Percentiles rank a stretch among this genome's conserved stretches.
phyloP scores from a whole-genome alignment of 2,888 invertebrate genomes.

The Poecilobothrus nobilitatus region DNA sequence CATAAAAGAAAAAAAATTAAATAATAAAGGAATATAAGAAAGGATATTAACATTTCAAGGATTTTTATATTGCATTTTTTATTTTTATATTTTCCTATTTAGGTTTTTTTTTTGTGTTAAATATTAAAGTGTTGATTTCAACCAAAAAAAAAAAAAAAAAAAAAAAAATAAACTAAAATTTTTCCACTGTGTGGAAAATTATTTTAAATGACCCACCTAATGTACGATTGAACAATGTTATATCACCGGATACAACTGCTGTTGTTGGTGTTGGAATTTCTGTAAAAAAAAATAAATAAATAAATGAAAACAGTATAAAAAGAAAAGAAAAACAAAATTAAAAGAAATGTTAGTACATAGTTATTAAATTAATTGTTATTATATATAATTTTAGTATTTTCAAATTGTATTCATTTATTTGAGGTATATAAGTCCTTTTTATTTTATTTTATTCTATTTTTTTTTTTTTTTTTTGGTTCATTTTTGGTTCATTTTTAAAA shows the following conservation, averaged over 20 bases:
- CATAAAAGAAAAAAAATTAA: too few species aligned
- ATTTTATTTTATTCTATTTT: too few species aligned
- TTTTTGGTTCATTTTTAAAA: too few species aligned
- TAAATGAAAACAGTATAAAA: too few species aligned
- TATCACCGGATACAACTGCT: slow-evolving; percentile 50
- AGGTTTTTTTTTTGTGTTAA: too few species aligned
- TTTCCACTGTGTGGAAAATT: slow-evolving; percentile 13
- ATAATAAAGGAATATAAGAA: slow-evolving; percentile 2
- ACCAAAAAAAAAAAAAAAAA: slow-evolving; percentile 7
- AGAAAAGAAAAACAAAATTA: slow-evolving; percentile 13
- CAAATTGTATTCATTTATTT: neutral
- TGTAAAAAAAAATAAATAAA: slow-evolving; percentile 46
- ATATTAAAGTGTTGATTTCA: neutral
- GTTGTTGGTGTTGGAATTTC: slow-evolving; percentile 83
- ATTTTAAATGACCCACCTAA: slow-evolving; percentile 29
- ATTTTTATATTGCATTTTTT: neutral
- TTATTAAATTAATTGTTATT: neutral
- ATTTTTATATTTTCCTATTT: neutral
- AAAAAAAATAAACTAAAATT: too few species aligned
- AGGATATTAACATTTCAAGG: neutral
- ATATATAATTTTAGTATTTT: neutral
- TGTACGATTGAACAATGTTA: slow-evolving; percentile 41
- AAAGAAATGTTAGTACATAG: neutral
- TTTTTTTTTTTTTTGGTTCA: too few species aligned
- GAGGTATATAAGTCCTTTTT: too few species aligned